Percentiles rank a stretch among this genome's conserved stretches.
phyloP scores from a whole-genome alignment of 2,797 vertebrate genomes.

The Threskiornis aethiopicus region DNA sequence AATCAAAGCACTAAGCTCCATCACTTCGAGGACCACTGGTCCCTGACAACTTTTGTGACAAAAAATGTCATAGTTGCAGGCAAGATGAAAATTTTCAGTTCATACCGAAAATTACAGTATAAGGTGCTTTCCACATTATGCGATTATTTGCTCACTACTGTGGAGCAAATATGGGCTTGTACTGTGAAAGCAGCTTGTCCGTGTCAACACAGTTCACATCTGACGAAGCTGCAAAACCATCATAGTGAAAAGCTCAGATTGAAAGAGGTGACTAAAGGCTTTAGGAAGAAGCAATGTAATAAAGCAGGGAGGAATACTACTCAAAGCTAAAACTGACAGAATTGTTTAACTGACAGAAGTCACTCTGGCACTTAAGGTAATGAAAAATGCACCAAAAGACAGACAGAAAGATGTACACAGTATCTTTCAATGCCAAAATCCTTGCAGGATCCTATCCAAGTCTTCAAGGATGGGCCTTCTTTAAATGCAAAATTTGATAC shows the following conservation, averaged over 20 bases:
- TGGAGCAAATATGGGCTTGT: neutral
- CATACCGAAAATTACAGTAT: neutral
- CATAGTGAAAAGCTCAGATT: neutral
- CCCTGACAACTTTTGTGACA: neutral
- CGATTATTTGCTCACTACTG: neutral
- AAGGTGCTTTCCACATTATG: neutral
- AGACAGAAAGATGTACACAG: neutral
- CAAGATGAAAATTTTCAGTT: neutral
- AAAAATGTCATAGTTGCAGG: neutral
- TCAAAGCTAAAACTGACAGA: neutral
- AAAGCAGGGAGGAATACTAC: neutral
- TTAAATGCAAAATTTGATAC: neutral
- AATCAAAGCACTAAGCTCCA: neutral
- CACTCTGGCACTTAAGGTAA: neutral
- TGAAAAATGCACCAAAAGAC: neutral
- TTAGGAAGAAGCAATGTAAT: neutral
- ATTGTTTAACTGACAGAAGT: neutral
- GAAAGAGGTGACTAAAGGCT: neutral
- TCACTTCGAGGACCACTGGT: neutral
- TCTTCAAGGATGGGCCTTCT: accelerated
- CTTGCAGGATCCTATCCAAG: neutral
- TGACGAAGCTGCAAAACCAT: neutral
- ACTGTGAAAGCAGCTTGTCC: neutral
- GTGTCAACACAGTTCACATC: neutral
- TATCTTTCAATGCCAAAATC: neutral